These are phyloP conservation scores for Temnopleurus reevesii DNA, from an alignment of 53 echinoderm and acorn worm genomes.

Conservation along the genomic window DNA sequence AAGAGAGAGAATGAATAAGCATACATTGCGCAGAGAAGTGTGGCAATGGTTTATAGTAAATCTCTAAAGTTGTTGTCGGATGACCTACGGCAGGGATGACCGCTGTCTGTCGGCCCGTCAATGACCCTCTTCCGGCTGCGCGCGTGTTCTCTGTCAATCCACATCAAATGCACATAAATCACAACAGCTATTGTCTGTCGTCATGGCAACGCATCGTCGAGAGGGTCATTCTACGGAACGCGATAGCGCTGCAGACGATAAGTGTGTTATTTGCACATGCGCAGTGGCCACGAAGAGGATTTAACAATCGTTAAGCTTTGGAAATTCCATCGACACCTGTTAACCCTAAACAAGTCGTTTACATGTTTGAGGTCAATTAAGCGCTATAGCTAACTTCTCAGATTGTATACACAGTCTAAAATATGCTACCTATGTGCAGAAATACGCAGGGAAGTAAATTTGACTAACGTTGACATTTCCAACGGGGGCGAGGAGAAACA, in stretches of 20 bases:
- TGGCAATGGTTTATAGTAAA: no score
- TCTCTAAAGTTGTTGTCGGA: background rate
- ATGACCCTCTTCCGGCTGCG: background rate
- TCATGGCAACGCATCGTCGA: conserved; percentile 6
- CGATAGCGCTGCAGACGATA: background rate
- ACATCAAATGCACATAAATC: conserved; percentile 38
- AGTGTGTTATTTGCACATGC: background rate
- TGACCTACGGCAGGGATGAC: background rate
- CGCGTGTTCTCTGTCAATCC: conserved; percentile 23
- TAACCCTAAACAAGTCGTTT: no score
- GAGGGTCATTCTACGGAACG: conserved; percentile 6
- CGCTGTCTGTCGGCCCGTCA: conserved; percentile 2
- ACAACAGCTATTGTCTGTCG: conserved; percentile 12
- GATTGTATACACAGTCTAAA: no score
- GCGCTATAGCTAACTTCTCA: no score
- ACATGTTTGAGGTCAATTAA: no score
- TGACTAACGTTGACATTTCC: no score
- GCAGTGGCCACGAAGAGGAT: background rate
- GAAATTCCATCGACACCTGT: no score
- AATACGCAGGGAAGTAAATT: background rate
- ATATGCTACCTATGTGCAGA: background rate
- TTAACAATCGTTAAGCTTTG: no score
- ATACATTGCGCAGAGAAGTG: no score
- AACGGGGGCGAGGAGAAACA: no score
- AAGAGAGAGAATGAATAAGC: no score